Percentiles rank a stretch among this genome's conserved stretches.
Evolutionary conservation across 92 coral and sea anemone genomes (phyloP).

Genomic region (Epizoanthus illoricatus): DNA sequence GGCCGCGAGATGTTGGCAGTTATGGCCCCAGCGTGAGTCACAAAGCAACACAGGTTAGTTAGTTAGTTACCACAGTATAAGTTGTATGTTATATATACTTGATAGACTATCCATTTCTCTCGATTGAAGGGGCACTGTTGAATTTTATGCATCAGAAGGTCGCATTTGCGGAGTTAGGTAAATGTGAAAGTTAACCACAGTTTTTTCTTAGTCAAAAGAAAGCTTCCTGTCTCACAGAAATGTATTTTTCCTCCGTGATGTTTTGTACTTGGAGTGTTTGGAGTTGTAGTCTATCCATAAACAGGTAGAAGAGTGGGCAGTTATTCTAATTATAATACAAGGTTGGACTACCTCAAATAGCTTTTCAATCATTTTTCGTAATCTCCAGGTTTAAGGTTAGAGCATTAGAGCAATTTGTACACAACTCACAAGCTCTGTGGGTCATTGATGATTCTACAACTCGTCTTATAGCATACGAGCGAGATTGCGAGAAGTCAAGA

Average conservation of each 20-base stretch:
- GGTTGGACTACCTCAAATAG: slow-evolving; percentile 18
- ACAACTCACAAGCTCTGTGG: neutral
- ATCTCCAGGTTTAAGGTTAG: too few species aligned
- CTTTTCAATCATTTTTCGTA: neutral
- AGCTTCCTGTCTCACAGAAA: neutral
- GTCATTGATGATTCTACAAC: neutral
- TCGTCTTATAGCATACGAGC: neutral
- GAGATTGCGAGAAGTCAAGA: neutral
- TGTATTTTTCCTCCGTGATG: neutral
- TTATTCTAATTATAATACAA: slow-evolving; percentile 32
- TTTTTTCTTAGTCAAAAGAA: slow-evolving; percentile 6
- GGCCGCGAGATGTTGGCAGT: slow-evolving; percentile 96
- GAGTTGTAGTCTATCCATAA: neutral
- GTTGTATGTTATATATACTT: slow-evolving; percentile 15
- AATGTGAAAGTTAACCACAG: neutral
- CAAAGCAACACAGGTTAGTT: slow-evolving; percentile 96
- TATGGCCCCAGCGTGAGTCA: slow-evolving; percentile 83
- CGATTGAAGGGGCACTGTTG: neutral
- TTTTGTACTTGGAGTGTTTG: neutral
- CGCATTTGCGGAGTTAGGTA: neutral
- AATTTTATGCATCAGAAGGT: slow-evolving; percentile 1
- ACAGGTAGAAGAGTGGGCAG: neutral
- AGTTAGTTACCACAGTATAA: slow-evolving; percentile 59
- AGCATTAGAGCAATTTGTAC: neutral
- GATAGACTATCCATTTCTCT: neutral